These are phyloP conservation scores for Piprites chloris DNA, from an alignment of 2,113 vertebrate species.

Conservation along the genomic window DNA sequence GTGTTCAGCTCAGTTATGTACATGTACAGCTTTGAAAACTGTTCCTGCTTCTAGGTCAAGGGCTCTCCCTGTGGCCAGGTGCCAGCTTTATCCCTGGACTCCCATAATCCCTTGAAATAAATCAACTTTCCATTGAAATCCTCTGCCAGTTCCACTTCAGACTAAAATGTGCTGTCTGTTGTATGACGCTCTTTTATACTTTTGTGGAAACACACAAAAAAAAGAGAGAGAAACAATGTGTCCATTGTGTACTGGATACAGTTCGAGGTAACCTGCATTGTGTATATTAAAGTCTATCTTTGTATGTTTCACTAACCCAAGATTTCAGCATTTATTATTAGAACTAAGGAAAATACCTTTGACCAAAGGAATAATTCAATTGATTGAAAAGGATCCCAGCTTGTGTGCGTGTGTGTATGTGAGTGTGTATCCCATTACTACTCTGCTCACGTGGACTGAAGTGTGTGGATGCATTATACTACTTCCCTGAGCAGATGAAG, in stretches of 20 bases:
- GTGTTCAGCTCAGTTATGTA: constrained; percentile 49
- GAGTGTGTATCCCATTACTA: not conserved
- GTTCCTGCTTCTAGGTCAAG: constrained; percentile 78
- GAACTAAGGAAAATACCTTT: constrained; percentile 34
- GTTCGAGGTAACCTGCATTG: not conserved
- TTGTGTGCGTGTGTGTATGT: not conserved
- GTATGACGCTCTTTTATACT: constrained; percentile 51
- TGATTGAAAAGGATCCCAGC: not conserved
- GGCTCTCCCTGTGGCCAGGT: constrained; percentile 72
- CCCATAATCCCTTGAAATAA: constrained; percentile 76
- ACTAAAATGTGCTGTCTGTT: constrained; percentile 47
- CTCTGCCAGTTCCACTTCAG: constrained; percentile 66
- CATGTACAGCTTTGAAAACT: constrained; percentile 62
- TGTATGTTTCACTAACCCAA: not conserved
- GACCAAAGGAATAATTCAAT: not conserved
- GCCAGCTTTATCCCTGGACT: constrained; percentile 73
- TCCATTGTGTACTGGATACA: not conserved
- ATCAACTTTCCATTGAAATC: constrained; percentile 77
- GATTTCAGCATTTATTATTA: constrained; percentile 9
- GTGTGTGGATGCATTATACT: not conserved
- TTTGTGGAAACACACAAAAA: constrained; percentile 32
- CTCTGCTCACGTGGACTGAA: not conserved
- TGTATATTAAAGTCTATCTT: not conserved
- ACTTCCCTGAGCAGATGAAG: constrained; percentile 14
- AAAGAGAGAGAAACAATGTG: constrained; percentile 22